Percentiles rank a stretch among this genome's conserved stretches.
Evolutionary conservation across 2,797 vertebrate genomes (phyloP).

Genomic region (Odontamblyopus rebecca): DNA sequence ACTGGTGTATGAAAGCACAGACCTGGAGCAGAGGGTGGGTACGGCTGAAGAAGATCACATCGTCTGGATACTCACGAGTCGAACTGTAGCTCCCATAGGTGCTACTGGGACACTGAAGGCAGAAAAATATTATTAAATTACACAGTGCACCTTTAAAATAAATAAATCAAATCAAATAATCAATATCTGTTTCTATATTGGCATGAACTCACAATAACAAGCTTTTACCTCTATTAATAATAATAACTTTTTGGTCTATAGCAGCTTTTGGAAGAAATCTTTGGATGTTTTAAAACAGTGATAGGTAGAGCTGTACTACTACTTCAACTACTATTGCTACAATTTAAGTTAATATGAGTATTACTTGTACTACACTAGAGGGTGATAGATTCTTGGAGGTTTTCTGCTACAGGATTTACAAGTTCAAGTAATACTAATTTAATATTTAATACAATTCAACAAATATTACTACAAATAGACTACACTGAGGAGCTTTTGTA

Average conservation of each 20-base stretch:
- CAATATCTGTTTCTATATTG: background rate
- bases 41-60: slow-evolving; percentile 85
- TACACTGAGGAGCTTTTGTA: no score
- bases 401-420: no score
- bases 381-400: no score
- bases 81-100: slow-evolving; percentile 83
- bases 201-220: no score
- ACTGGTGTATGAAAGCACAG: slow-evolving; percentile 4
- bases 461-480: no score
- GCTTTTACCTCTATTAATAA: no score
- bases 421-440: no score
- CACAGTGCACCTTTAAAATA: background rate
- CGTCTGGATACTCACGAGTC: slow-evolving; percentile 83
- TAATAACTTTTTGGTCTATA: no score
- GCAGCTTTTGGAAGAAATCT: no score
- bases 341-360: no score
- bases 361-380: no score
- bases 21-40: slow-evolving; percentile 79
- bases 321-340: background rate
- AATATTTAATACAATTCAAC: no score
- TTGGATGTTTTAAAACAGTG: background rate
- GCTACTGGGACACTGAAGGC: slow-evolving; percentile 80
- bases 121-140: background rate
- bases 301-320: background rate
- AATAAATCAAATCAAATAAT: background rate